phyloP scores from a whole-genome alignment of 1,140 invertebrate species.

The Lepidurus arcticus region DNA sequence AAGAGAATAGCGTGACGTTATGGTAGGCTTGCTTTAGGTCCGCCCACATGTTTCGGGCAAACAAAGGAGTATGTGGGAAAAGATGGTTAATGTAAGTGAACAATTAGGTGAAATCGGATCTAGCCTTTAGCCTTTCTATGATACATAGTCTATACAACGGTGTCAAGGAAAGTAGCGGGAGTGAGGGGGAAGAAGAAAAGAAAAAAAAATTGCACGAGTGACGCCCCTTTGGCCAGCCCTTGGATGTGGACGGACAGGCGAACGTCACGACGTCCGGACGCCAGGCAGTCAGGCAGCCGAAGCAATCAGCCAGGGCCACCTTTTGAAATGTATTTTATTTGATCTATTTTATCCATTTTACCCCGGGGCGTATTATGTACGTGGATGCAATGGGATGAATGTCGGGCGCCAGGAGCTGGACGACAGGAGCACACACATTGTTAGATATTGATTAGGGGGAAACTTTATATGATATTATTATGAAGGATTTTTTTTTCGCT shows the following conservation, averaged over 20 bases:
- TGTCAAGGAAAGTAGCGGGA: not conserved
- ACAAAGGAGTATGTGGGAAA: not conserved
- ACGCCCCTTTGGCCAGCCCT: not conserved
- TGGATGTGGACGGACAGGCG: not conserved
- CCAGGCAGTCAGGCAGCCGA: conserved; percentile 6
- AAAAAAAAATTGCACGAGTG: not conserved
- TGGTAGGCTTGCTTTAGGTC: not conserved
- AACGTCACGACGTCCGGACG: conserved; percentile 7
- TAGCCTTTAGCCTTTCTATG: not conserved
- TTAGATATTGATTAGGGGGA: conserved; percentile 22
- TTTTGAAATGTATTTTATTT: not conserved
- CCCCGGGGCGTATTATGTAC: conserved; percentile 20
- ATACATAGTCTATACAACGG: not conserved
- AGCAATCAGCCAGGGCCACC: conserved; percentile 9
- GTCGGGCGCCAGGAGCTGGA: conserved; percentile 13
- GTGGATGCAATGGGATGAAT: conserved; percentile 21
- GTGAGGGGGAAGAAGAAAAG: not conserved
- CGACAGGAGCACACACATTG: not conserved
- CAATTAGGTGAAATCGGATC: conserved; percentile 2
- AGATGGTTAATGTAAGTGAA: not conserved
- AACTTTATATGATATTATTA: conserved; percentile 17
- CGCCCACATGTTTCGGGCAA: not conserved
- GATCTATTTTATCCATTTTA: not conserved
- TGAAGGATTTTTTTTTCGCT: not conserved
- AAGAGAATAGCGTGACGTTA: not conserved